Percentiles rank a stretch among this genome's conserved stretches.
Conservation (phyloP, 2,888 invertebrate genomes). For the Noctua fimbriata region DNA sequence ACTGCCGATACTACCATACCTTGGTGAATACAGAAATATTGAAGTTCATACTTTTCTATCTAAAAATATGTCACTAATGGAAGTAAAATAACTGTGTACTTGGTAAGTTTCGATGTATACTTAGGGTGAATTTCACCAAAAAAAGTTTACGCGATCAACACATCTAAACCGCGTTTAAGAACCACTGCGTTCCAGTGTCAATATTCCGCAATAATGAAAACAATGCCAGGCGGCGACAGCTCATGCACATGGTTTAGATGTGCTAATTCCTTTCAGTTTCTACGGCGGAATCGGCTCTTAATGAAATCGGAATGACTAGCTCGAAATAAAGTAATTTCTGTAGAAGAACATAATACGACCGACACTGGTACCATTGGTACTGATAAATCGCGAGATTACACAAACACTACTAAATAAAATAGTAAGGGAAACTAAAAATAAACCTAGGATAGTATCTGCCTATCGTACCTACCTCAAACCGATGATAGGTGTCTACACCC, state of each 20-base stretch:
- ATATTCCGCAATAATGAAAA: background rate
- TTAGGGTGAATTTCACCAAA: background rate
- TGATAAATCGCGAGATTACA: background rate
- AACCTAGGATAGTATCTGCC: background rate
- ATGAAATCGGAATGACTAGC: background rate
- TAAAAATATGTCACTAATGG: background rate
- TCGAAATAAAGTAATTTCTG: background rate
- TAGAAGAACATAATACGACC: background rate
- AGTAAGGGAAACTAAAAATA: background rate
- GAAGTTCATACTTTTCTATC: too few relatives aligned
- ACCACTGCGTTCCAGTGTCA: background rate
- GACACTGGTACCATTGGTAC: conserved; percentile 5
- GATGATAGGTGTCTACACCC: conserved; percentile 3
- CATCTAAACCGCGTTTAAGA: background rate
- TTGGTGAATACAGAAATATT: too few relatives aligned
- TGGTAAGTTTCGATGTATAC: background rate
- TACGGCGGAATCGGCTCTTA: background rate
- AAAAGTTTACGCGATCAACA: background rate
- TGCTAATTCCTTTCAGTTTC: background rate
- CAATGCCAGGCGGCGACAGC: background rate
- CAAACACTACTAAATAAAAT: background rate
- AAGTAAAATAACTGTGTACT: background rate
- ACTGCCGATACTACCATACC: too few relatives aligned
- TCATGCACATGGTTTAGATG: background rate
- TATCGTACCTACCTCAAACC: conserved; percentile 16